Evolutionary conservation across 2,888 invertebrate genomes (phyloP).

Genomic region (Sinodicranocentrus sp.): DNA sequence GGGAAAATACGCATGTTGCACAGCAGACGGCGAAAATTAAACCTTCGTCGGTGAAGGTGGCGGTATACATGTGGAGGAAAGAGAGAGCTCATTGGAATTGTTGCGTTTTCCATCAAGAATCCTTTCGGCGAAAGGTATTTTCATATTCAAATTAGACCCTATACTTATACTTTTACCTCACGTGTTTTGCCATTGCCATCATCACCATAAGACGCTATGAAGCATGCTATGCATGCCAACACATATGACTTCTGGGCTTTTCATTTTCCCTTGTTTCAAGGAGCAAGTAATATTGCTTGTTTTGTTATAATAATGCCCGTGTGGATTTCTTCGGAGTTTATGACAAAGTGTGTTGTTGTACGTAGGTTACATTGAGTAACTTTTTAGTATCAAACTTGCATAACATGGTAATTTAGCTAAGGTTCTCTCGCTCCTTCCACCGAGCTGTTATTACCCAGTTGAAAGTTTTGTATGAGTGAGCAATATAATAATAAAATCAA

Average conservation of each 20-base stretch:
- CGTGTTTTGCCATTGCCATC: slow-evolving; percentile 17
- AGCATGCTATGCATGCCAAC: slow-evolving; percentile 25
- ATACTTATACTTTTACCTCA: no score
- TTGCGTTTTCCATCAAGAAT: neutral
- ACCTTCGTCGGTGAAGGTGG: no score
- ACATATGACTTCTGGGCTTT: slow-evolving; percentile 30
- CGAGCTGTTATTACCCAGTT: slow-evolving; percentile 6
- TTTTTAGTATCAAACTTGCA: slow-evolving; percentile 48
- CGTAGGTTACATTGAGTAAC: slow-evolving; percentile 35
- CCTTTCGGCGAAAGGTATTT: neutral
- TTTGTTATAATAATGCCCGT: slow-evolving; percentile 27
- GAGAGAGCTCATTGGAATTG: slow-evolving; percentile 9
- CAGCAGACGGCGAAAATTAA: neutral
- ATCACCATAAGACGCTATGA: neutral
- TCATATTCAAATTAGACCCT: no score
- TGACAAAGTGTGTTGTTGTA: slow-evolving; percentile 26
- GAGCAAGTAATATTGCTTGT: slow-evolving; percentile 7
- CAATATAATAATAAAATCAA: slow-evolving; percentile 19
- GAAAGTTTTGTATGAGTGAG: no score
- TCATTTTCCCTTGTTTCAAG: neutral
- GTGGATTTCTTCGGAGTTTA: slow-evolving; percentile 27
- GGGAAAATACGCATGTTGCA: slow-evolving; percentile 41
- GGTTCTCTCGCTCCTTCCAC: neutral
- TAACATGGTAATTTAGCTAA: slow-evolving; percentile 24
- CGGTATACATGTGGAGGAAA: no score